Evolutionary conservation across 2,888 invertebrate genomes (phyloP).

Genomic region (Ormyrus thymus): DNA sequence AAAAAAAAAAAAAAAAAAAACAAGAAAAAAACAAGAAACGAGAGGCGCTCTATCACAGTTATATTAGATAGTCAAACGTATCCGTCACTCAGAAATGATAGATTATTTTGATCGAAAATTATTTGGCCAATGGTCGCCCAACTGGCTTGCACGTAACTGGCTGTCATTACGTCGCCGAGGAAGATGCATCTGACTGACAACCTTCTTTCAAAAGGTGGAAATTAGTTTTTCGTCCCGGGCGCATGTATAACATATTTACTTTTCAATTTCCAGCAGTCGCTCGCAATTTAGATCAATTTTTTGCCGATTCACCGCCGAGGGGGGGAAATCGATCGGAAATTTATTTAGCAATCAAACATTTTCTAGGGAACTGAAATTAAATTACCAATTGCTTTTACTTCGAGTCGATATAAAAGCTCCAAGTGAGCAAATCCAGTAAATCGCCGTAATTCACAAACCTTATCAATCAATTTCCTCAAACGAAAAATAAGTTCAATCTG

Average conservation of each 20-base stretch:
- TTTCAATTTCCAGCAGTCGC: conserved; percentile 7
- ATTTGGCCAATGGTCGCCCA: conserved; percentile 54
- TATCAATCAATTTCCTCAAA: neutral
- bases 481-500: neutral
- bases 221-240: conserved; percentile 8
- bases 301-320: no score
- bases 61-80: conserved; percentile 66
- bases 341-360: no score
- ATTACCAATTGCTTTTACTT: neutral
- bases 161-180: neutral
- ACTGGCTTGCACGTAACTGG: neutral
- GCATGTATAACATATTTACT: conserved; percentile 7
- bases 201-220: conserved; percentile 16
- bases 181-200: conserved; percentile 21
- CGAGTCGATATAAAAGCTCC: neutral
- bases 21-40: neutral
- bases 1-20: neutral
- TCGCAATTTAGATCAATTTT: no score
- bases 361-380: neutral
- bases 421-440: neutral
- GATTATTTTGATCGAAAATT: conserved; percentile 69
- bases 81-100: conserved; percentile 66
- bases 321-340: no score
- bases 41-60: conserved; percentile 66
- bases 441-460: neutral